Base-by-base conservation (phyloP, 2,113 vertebrate genomes). In the Numenius arquata region DNA sequence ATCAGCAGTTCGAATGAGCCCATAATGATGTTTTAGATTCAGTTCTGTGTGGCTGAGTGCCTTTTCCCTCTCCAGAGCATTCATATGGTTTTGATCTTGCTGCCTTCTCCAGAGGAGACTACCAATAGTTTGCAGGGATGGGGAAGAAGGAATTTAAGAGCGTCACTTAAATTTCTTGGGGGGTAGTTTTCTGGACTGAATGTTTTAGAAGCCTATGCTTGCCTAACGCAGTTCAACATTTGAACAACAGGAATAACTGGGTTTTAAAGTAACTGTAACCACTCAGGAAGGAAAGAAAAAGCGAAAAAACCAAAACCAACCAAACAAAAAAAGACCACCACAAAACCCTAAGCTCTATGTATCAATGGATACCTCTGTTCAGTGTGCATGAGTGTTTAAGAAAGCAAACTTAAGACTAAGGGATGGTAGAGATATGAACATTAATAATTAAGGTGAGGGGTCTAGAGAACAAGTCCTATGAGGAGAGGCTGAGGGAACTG, bases 11-110 rank as follows among this genome's bases (percentile, higher is more conserved):
- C 1, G 6, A 94, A 81, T 34, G 25, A 86, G 55, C 23, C 83
- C 72, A 50, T 52, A 90, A 88, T 47, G 61, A 67, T 50, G 52
- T 48, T 89, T 56, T 52, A 34, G 23, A 48, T 50, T 63, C 72
- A 84, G 34, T 52, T 92, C 63, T 4, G 38, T 66, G 62, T 23
- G 58, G 40, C 34, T 74, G 23, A 81, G 32, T 29, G 30, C 50
- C 74, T 67, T 72, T 75, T 23, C n/a, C 12, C 41, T 90, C 66
- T 93, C 36, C 62, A 58, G 58, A 92, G 52, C n/a, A 55, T 71
- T 80, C 75, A 75, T 48, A 67, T 85, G 90, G 89, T 91, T 94
- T 96, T 90, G 36, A 93, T 96, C 61, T 80, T 32, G 9, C 16
- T 86, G 20, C 29, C 10, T 86, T 55, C 62, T 68, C 55, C 74